Conservation (phyloP, 2,888 invertebrate genomes). For the Aphidius colemani region DNA sequence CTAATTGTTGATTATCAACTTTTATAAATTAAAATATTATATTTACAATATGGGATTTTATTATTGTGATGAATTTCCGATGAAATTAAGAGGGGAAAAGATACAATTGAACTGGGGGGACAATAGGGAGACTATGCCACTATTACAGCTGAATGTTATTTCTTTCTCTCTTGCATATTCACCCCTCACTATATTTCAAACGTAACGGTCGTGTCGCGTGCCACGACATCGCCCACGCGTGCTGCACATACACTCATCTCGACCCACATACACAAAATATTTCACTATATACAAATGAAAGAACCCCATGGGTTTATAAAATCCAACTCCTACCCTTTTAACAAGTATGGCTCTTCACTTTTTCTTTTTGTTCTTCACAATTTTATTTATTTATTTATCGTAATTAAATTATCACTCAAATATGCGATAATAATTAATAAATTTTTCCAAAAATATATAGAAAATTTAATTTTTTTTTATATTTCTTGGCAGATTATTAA, state of each 20-base stretch:
- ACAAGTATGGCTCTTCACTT: slow-evolving; percentile 12
- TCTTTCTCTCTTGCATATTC: slow-evolving; percentile 39
- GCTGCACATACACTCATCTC: slow-evolving; percentile 35
- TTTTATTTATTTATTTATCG: slow-evolving; percentile 14
- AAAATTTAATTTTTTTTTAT: neutral
- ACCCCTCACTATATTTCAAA: slow-evolving; percentile 48
- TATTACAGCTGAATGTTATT: slow-evolving; percentile 1
- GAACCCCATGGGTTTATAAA: slow-evolving; percentile 23
- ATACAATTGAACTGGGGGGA: too few species aligned
- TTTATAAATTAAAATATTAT: neutral
- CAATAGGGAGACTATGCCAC: neutral
- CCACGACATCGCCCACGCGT: slow-evolving; percentile 60
- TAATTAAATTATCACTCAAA: neutral
- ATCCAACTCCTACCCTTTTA: slow-evolving; percentile 21
- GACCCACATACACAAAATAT: slow-evolving; percentile 20
- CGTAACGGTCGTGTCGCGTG: slow-evolving; percentile 61
- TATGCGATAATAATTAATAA: too few species aligned
- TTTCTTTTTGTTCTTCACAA: slow-evolving; percentile 7
- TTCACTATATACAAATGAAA: slow-evolving; percentile 31
- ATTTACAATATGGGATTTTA: neutral
- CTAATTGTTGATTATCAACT: neutral
- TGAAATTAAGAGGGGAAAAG: too few species aligned
- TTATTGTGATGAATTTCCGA: neutral
- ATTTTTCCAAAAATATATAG: too few species aligned
- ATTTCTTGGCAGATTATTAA: neutral